phyloP scores from a whole-genome alignment of 2,113 vertebrate genomes.

The Phainopepla nitens region DNA sequence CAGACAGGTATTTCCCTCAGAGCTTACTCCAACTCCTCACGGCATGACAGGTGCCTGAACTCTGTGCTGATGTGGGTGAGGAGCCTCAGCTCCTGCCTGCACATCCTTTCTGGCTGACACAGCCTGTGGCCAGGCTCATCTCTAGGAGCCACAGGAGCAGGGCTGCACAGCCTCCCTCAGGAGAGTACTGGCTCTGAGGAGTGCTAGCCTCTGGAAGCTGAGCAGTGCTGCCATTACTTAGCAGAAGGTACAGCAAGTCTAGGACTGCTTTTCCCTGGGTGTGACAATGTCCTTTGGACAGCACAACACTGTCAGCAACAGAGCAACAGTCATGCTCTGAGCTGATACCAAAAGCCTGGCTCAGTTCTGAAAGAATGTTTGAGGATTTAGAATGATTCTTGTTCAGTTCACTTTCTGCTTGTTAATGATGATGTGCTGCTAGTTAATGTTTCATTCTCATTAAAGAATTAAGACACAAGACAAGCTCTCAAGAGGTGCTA shows the following conservation, averaged over 20 bases:
- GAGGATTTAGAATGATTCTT: background rate
- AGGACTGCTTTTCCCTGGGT: background rate
- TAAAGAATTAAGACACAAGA: background rate
- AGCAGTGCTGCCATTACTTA: background rate
- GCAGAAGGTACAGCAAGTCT: background rate
- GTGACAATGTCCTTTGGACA: background rate
- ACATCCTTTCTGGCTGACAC: background rate
- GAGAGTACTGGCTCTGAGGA: background rate
- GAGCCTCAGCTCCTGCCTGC: background rate
- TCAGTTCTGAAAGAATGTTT: background rate
- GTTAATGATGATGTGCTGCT: background rate
- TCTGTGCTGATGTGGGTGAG: background rate
- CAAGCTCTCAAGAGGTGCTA: background rate
- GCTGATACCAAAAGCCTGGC: background rate
- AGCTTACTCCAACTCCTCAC: background rate
- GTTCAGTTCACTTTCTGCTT: background rate
- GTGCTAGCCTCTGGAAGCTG: background rate
- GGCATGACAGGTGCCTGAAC: background rate
- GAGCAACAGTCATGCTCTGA: background rate
- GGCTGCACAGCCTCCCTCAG: background rate
- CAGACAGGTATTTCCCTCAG: background rate
- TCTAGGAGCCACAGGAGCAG: background rate
- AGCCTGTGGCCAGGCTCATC: background rate
- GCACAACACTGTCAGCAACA: accelerated
- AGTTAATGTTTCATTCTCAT: background rate